Percentiles rank a stretch among this genome's conserved stretches.
Conservation (phyloP, 2,113 vertebrate species). For the Phycodurus eques region DNA sequence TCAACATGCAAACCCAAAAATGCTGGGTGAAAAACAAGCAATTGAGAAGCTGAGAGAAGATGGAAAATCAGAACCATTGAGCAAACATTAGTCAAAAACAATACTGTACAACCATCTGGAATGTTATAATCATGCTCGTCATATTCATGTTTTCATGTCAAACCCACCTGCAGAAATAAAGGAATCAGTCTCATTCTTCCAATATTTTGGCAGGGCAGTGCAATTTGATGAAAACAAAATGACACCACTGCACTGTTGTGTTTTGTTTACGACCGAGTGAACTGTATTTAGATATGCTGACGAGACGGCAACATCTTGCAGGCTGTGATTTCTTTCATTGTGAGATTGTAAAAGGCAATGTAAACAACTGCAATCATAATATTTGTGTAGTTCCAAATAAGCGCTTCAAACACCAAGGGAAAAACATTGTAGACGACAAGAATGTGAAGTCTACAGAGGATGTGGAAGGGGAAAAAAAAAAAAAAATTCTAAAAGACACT, state of each 20-base stretch:
- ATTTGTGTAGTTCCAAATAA: neutral
- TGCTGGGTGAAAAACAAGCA: no score
- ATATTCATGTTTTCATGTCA: no score
- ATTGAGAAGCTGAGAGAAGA: no score
- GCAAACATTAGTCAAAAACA: no score
- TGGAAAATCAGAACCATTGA: no score
- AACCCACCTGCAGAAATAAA: no score
- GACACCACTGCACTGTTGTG: neutral
- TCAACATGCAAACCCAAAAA: no score
- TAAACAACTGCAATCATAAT: neutral
- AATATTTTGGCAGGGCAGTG: no score
- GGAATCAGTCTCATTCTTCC: no score
- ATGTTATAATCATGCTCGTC: no score
- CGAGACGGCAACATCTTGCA: neutral
- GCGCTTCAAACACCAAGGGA: neutral
- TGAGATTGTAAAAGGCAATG: neutral
- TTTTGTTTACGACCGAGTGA: neutral
- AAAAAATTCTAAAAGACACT: neutral
- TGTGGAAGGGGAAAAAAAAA: neutral
- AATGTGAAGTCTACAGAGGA: slow-evolving; percentile 9
- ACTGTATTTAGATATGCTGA: neutral
- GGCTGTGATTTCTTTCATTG: neutral
- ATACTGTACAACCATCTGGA: no score
- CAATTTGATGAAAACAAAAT: neutral
- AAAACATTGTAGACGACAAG: neutral